Percentiles rank a stretch among this genome's conserved stretches.
Evolutionary conservation across 1,140 invertebrate species (phyloP).

Genomic region (Pseudomyrmex sp.): DNA sequence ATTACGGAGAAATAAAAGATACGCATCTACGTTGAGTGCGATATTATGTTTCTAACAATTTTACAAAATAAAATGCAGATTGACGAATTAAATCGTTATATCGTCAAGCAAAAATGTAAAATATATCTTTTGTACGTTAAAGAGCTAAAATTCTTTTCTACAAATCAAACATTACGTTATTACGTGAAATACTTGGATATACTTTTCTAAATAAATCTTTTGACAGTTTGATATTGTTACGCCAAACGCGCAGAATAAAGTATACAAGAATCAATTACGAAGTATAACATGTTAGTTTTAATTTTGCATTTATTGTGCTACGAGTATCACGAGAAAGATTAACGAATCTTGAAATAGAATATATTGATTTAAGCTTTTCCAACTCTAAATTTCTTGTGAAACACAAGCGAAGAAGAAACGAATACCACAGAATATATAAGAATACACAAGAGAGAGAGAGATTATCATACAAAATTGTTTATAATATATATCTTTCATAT

Average conservation of each 20-base stretch:
- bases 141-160: not conserved
- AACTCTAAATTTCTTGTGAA: not conserved
- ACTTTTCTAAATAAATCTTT: no score
- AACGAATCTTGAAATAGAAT: not conserved
- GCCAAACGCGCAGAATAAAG: no score
- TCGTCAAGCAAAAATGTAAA: constrained; percentile 6
- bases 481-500: not conserved
- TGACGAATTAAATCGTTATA: constrained; percentile 17
- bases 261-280: no score
- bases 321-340: not conserved
- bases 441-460: constrained; percentile 1
- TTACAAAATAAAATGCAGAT: constrained; percentile 9
- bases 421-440: constrained; percentile 15
- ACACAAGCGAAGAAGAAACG: no score
- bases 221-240: no score
- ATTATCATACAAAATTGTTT: constrained; percentile 8
- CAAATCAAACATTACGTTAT: not conserved
- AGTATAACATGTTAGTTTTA: no score
- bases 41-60: constrained; percentile 10
- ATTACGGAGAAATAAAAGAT: constrained; percentile 35
- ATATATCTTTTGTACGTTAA: not conserved
- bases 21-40: constrained; percentile 2
- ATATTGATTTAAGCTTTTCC: constrained; percentile 18
- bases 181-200: not conserved
- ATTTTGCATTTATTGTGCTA: not conserved